Evolutionary conservation across 2,888 invertebrate species (phyloP).

Genomic region (Leucophenga maculata): DNA sequence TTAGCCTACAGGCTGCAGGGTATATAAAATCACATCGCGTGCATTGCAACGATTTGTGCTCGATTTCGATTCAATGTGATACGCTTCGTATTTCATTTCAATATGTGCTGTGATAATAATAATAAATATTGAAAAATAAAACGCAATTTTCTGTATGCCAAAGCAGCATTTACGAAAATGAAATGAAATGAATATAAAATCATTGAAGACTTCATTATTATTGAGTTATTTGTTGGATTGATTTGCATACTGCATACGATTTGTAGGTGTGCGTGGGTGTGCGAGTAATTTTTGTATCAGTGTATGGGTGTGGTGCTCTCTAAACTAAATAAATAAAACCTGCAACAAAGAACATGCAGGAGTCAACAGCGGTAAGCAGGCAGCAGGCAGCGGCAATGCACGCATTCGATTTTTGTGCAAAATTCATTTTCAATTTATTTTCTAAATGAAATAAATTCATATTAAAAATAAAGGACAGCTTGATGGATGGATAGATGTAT

Average conservation of each 20-base stretch:
- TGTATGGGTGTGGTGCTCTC: background rate
- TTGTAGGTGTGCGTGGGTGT: background rate
- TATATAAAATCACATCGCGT: slow-evolving; percentile 56
- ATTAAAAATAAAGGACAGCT: background rate
- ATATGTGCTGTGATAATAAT: slow-evolving; percentile 59
- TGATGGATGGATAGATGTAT: background rate
- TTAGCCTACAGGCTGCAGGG: too few relatives aligned
- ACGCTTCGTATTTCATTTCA: slow-evolving; percentile 45
- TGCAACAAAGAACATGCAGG: too few relatives aligned
- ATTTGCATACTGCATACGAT: slow-evolving; percentile 27
- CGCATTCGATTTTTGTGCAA: slow-evolving; percentile 23
- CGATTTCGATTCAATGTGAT: slow-evolving; percentile 10
- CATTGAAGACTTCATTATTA: slow-evolving; percentile 21
- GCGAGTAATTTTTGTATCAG: background rate
- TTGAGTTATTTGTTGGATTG: slow-evolving; percentile 23
- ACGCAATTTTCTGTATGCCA: slow-evolving; percentile 59
- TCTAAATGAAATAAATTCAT: slow-evolving; percentile 14
- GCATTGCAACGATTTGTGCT: slow-evolving; percentile 42
- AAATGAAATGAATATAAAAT: slow-evolving; percentile 2
- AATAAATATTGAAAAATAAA: slow-evolving; percentile 61
- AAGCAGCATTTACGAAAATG: slow-evolving; percentile 22
- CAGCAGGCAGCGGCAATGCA: background rate
- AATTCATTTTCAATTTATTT: slow-evolving; percentile 30
- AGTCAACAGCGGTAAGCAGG: too few relatives aligned
- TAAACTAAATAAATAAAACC: too few relatives aligned